Evolutionary conservation across 2,888 invertebrate species (phyloP).

Genomic region (Rhagonycha fulva): DNA sequence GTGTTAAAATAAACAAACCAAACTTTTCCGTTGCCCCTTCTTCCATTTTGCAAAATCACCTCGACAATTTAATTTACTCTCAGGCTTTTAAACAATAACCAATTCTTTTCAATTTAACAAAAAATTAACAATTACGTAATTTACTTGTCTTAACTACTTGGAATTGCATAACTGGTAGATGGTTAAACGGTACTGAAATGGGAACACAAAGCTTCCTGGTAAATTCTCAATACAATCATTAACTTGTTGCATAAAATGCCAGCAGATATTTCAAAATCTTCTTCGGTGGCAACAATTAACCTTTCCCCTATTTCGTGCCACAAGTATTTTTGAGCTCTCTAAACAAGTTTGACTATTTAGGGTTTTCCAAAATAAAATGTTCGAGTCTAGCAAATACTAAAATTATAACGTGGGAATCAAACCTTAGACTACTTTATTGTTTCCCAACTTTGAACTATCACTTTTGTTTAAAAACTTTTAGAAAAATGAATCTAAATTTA

Average conservation of each 20-base stretch:
- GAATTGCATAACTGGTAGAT: slow-evolving; percentile 9
- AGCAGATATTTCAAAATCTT: not conserved
- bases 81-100: not conserved
- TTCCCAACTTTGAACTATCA: not conserved
- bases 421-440: not conserved
- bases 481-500: not conserved
- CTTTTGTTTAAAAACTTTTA: not conserved
- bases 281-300: not conserved
- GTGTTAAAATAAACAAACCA: not conserved
- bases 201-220: slow-evolving; percentile 22
- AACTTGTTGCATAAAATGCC: slow-evolving; percentile 15
- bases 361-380: not conserved
- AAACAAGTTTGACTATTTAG: not conserved
- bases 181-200: slow-evolving; percentile 33
- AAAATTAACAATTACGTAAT: not conserved
- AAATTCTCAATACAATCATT: slow-evolving; percentile 2
- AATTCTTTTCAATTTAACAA: not conserved
- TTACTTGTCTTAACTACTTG: not conserved
- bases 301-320: not conserved
- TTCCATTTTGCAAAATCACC: not conserved
- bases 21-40: not conserved
- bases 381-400: not conserved
- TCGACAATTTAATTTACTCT: not conserved
- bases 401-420: not conserved
- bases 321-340: no score